These are phyloP conservation scores for Sisor rabdophorus DNA, from an alignment of 2,113 vertebrate species.

Conservation along the genomic window DNA sequence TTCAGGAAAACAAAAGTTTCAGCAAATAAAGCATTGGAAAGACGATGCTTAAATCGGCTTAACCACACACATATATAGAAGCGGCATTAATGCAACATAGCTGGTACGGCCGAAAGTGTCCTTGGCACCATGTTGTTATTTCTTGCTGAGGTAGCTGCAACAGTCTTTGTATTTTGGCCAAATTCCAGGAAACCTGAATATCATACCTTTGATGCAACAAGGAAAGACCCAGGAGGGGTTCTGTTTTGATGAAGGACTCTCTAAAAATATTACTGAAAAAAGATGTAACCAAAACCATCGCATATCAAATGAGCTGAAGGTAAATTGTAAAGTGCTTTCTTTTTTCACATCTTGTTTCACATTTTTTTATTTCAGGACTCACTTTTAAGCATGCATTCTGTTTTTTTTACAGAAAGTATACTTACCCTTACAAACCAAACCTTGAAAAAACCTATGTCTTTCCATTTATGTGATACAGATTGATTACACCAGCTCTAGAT, in stretches of 20 bases:
- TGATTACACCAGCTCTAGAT: too few relatives aligned
- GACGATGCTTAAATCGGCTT: constrained; percentile 43
- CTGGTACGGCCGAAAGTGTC: constrained; percentile 44
- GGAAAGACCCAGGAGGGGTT: constrained; percentile 13
- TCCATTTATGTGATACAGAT: too few relatives aligned
- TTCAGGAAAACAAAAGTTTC: too few relatives aligned
- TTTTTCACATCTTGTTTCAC: too few relatives aligned
- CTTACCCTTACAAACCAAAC: too few relatives aligned
- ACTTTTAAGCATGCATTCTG: too few relatives aligned
- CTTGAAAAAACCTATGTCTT: constrained; percentile 16
- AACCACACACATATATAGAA: constrained; percentile 25
- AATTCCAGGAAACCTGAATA: constrained; percentile 50
- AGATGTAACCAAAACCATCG: constrained; percentile 19
- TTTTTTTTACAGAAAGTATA: too few relatives aligned
- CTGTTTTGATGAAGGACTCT: constrained; percentile 27
- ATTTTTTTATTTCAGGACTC: too few relatives aligned
- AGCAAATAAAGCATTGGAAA: too few relatives aligned
- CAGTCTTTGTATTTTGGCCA: constrained; percentile 45
- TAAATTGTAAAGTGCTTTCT: constrained; percentile 30
- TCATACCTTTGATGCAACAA: constrained; percentile 40
- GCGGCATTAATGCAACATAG: constrained; percentile 5
- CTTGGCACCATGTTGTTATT: constrained; percentile 48
- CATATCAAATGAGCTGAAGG: constrained; percentile 34
- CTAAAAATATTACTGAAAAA: constrained; percentile 30
- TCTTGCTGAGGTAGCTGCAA: constrained; percentile 42